Evolutionary conservation across 1,140 invertebrate species (phyloP), one percentile per base, ranked within the genome.

Genomic region (Diploscapter pachys): DNA sequence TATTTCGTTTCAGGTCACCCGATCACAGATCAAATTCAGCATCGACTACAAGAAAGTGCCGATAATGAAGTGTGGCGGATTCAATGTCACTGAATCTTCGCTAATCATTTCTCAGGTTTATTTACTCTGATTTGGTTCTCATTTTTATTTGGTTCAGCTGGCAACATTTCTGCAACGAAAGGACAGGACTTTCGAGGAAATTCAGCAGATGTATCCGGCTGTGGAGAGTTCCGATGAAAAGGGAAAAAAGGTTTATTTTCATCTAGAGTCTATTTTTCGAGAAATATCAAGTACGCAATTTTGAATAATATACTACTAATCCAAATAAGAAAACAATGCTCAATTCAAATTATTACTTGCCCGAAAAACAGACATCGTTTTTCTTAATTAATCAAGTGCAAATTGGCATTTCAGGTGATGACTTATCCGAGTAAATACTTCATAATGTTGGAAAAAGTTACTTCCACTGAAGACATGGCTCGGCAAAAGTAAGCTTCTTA

Each of bases 361-460:
- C 31, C 31, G 31, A 31, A 31, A 31, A 31, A 31, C 31, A 31
- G 31, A 31, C 31, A 31, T 31, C 31, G 1, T 31, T 31, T 31
- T 31, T 31, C 31, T 31, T 31, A 31, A 31, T 31, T 31, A 31
- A 31, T 31, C 31, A 31, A 31, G 31, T 31, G 31, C 31, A 31
- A 31, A 31, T 31, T 31, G 57, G 66, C 52, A 5, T 8, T 11
- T 9, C 11, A 52, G 6, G 56, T 68, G 6, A 68, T 55, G 51
- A 86, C 90, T 68, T 92, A 95, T 78, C 89, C 94, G 80, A 98
- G 99, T 86, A 93, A 92, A 86, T 98, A 98, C 87, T 96, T 93
- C 83, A 84, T 98, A 0, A 98, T 98, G 94, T 91, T 89, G 84
- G 89, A 90, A 11, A 79, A 83, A 65, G 72, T 75, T 9, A 59